Conservation (phyloP, 1,140 invertebrate species). For the Amphibalanus amphitrite region DNA sequence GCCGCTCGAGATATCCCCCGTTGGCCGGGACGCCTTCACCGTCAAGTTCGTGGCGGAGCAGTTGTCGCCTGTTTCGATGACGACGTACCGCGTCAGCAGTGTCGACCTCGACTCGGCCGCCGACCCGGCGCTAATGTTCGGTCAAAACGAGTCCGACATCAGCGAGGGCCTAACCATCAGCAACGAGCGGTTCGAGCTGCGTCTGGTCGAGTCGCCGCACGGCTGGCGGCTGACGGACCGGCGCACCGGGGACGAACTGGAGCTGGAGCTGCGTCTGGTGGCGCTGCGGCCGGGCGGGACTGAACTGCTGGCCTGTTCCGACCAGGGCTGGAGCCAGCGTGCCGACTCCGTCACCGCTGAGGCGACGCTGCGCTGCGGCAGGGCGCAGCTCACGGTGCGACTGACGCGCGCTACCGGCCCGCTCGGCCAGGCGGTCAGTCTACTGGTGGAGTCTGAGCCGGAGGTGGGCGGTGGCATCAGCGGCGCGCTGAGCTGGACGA, state of each 20-base stretch:
- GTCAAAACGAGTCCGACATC: background rate
- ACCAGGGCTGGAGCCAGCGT: constrained; percentile 34
- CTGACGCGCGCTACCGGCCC: constrained; percentile 41
- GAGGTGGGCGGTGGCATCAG: constrained; percentile 30
- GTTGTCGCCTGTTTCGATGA: constrained; percentile 51
- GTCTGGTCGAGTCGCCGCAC: background rate
- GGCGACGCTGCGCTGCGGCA: constrained; percentile 57
- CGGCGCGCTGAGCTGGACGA: too few relatives aligned
- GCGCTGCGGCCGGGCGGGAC: background rate
- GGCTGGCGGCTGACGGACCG: background rate
- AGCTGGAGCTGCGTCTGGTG: background rate
- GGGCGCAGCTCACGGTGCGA: constrained; percentile 52
- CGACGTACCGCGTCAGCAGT: constrained; percentile 45
- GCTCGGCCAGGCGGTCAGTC: constrained; percentile 48
- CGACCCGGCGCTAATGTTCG: background rate
- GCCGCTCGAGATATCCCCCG: constrained; percentile 54
- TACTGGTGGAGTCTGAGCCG: constrained; percentile 48
- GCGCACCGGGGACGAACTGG: background rate
- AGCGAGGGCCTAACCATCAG: background rate
- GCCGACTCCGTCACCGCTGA: constrained; percentile 63
- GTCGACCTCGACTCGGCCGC: constrained; percentile 22
- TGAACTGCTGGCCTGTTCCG: constrained; percentile 9
- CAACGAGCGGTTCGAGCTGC: background rate
- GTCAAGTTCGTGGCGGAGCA: constrained; percentile 52
- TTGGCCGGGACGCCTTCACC: constrained; percentile 51